These are phyloP conservation scores for Tychaedon coryphoeus DNA, from an alignment of 2,113 vertebrate species.

Conservation along the genomic window DNA sequence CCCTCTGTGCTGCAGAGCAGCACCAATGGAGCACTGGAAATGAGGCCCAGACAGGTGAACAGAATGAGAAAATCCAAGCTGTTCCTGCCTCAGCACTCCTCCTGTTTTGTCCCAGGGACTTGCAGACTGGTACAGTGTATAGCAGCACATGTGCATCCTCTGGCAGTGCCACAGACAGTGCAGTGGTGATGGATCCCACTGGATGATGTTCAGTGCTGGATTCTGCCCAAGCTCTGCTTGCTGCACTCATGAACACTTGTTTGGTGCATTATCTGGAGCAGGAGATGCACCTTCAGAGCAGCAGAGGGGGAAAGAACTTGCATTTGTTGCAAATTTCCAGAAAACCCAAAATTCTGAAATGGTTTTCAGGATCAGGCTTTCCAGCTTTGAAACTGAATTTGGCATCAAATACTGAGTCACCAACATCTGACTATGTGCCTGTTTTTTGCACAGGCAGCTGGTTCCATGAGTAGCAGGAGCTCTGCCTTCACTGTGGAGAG, in stretches of 20 bases:
- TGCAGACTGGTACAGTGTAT: background rate
- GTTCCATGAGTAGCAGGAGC: background rate
- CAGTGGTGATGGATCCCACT: background rate
- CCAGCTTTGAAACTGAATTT: background rate
- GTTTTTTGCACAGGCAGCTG: background rate
- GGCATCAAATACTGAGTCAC: background rate
- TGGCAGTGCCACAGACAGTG: background rate
- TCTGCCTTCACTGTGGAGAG: background rate
- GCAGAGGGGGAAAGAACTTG: accelerated
- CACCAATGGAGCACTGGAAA: background rate
- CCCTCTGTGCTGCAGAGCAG: background rate
- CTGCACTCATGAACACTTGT: background rate
- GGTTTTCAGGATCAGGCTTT: background rate
- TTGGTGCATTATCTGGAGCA: background rate
- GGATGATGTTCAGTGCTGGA: background rate
- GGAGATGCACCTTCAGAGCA: background rate
- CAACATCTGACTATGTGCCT: background rate
- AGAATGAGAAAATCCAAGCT: background rate
- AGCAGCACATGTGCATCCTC: background rate
- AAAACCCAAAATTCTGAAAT: background rate
- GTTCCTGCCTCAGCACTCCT: background rate
- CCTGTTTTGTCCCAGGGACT: background rate
- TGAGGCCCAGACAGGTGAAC: background rate
- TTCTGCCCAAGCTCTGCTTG: background rate
- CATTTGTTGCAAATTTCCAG: background rate